Conservation (phyloP, 2,113 vertebrate genomes). For the Larimichthys crocea region DNA sequence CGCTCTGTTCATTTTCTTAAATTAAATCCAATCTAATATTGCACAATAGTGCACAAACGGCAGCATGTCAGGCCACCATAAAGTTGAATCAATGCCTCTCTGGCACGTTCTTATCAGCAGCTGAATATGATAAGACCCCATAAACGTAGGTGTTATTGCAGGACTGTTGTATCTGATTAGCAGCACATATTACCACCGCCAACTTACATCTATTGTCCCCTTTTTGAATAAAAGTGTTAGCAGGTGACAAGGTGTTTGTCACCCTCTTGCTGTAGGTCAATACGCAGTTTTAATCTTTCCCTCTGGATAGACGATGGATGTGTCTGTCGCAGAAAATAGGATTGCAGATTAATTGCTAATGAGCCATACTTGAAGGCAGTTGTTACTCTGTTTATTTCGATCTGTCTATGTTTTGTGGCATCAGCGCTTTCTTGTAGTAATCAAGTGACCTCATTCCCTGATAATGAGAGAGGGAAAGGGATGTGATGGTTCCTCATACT, state of each 20-base stretch:
- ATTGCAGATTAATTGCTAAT: background rate
- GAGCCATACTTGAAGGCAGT: background rate
- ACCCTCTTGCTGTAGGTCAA: background rate
- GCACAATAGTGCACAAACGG: background rate
- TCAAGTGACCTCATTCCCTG: slow-evolving; percentile 68
- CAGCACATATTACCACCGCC: too few species aligned
- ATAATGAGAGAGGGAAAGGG: slow-evolving; percentile 55
- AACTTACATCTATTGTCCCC: background rate
- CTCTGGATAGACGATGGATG: background rate
- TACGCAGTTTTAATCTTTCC: slow-evolving; percentile 4
- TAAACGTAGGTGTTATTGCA: slow-evolving; percentile 10
- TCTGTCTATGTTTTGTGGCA: slow-evolving; percentile 5
- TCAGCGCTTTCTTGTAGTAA: slow-evolving; percentile 44
- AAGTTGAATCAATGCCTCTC: background rate
- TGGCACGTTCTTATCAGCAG: slow-evolving; percentile 2
- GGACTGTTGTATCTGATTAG: background rate
- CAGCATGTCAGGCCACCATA: background rate
- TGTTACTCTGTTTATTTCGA: slow-evolving; percentile 5
- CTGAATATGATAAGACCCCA: slow-evolving; percentile 10
- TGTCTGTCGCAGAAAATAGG: background rate
- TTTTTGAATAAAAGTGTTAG: background rate
- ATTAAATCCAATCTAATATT: slow-evolving; percentile 10
- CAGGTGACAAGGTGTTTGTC: background rate
- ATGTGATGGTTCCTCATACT: slow-evolving; percentile 43
- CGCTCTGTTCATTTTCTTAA: background rate